These are phyloP conservation scores for Phyllotis vaccarum DNA, from an alignment of 2,797 vertebrate species.

Conservation along the genomic window DNA sequence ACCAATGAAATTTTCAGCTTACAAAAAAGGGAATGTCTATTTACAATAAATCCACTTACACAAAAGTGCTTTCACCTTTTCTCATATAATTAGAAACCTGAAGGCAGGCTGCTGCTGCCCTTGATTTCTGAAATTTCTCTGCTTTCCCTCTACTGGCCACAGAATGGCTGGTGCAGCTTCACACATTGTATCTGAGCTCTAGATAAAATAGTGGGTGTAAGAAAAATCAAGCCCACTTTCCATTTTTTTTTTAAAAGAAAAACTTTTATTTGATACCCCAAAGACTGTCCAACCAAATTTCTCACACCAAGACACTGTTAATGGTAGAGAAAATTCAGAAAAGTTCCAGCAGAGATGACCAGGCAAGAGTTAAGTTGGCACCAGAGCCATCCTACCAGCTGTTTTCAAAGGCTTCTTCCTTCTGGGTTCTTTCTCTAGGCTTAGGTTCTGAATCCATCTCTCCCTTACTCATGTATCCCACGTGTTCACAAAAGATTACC, in stretches of 20 bases:
- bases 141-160: background rate
- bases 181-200: background rate
- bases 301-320: background rate
- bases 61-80: background rate
- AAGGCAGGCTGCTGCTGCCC: background rate
- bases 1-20: background rate
- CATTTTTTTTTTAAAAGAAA: background rate
- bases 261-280: background rate
- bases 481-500: background rate
- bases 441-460: background rate
- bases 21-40: background rate
- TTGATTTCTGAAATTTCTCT: background rate
- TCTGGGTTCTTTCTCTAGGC: background rate
- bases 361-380: background rate
- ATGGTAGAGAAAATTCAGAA: background rate
- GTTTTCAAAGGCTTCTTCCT: background rate
- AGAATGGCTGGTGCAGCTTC: background rate
- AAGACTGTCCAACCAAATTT: background rate
- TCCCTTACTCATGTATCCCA: background rate
- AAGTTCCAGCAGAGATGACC: background rate
- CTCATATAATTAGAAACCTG: background rate
- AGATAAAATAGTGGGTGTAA: background rate
- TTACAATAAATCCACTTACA: background rate
- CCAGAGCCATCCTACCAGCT: background rate
- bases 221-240: background rate